Conservation (phyloP, 2,888 invertebrate species). For the Pyrgus malvae region DNA sequence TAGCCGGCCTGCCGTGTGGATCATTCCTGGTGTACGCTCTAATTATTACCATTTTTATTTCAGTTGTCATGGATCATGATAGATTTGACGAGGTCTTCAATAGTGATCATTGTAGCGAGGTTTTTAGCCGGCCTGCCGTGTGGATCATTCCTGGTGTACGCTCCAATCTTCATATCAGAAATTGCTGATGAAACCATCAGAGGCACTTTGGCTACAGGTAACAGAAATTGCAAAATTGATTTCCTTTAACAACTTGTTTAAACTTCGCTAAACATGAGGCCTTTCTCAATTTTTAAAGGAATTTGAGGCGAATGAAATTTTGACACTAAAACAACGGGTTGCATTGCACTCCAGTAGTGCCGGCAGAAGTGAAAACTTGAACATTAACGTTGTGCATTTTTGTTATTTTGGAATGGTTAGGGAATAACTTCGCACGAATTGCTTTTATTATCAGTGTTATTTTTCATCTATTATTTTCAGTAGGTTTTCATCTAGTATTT, state of each 20-base stretch:
- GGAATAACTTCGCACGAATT: too few species aligned
- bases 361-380: too few species aligned
- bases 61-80: conserved; percentile 82
- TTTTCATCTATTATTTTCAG: too few species aligned
- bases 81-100: conserved; percentile 62
- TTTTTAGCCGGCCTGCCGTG: conserved; percentile 79
- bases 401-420: too few species aligned
- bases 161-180: conserved; percentile 85
- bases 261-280: too few species aligned
- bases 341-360: too few species aligned
- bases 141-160: conserved; percentile 77
- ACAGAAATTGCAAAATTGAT: conserved; percentile 9
- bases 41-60: neutral
- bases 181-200: conserved; percentile 78
- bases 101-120: conserved; percentile 71
- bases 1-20: conserved; percentile 80
- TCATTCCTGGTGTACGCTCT: neutral
- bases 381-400: too few species aligned
- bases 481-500: too few species aligned
- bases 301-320: too few species aligned
- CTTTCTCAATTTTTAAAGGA: too few species aligned
- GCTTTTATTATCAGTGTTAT: too few species aligned
- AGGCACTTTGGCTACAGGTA: conserved; percentile 64
- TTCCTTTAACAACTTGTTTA: conserved; percentile 9
- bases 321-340: too few species aligned